Conservation (phyloP, 1,140 invertebrate species). For the Drosophila elegans region DNA sequence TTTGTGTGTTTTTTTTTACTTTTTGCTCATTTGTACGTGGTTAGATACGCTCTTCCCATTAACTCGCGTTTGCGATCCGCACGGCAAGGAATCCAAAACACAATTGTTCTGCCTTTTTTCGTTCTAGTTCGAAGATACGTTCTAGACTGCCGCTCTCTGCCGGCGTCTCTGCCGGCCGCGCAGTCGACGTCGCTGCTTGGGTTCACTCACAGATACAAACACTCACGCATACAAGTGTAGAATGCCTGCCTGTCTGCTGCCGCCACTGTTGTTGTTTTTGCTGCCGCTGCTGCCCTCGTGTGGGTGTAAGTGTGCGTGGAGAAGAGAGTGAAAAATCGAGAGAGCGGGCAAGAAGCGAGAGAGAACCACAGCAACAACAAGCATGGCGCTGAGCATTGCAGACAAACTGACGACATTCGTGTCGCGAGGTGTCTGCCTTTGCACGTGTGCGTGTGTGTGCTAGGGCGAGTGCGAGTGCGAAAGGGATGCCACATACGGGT, state of each 20-base stretch:
- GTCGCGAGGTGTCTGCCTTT: conserved; percentile 73
- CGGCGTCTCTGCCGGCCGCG: conserved; percentile 26
- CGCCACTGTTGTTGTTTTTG: conserved; percentile 19
- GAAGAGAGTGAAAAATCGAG: neutral
- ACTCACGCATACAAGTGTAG: conserved; percentile 2
- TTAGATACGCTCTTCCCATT: conserved; percentile 32
- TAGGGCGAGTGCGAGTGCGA: conserved; percentile 16
- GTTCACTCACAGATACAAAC: conserved; percentile 31
- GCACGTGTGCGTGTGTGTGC: conserved; percentile 21
- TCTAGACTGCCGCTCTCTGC: conserved; percentile 71
- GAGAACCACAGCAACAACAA: conserved; percentile 7
- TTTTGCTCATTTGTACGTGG: conserved; percentile 19
- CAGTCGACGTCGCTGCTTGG: conserved; percentile 24
- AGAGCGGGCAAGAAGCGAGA: conserved; percentile 9
- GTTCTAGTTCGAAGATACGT: conserved; percentile 82
- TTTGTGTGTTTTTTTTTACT: conserved; percentile 16
- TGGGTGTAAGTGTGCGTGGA: conserved; percentile 3
- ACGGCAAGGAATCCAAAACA: conserved; percentile 84
- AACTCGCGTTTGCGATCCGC: conserved; percentile 77
- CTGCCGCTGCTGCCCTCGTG: conserved; percentile 8
- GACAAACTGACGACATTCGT: conserved; percentile 81
- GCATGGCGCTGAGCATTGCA: conserved; percentile 69
- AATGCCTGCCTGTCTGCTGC: conserved; percentile 38
- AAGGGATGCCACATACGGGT: conserved; percentile 44
- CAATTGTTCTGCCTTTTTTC: conserved; percentile 82